Evolutionary conservation across 2,113 vertebrate genomes (phyloP).

Genomic region (Mastomys coucha): DNA sequence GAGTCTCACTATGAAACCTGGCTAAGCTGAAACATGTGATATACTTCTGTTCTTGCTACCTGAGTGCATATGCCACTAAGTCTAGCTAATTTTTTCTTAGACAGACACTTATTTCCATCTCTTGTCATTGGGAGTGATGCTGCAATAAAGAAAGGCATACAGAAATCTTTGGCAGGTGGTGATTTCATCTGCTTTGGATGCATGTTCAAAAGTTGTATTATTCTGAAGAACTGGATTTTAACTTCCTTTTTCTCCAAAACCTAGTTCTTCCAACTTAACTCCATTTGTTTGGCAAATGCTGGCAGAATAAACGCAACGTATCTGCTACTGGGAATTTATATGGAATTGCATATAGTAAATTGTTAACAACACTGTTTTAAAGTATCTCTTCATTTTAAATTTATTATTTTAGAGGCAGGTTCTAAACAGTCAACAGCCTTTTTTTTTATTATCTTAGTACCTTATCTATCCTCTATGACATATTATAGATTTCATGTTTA

Average conservation of each 20-base stretch:
- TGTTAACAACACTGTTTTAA: background rate
- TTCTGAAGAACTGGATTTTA: background rate
- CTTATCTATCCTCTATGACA: background rate
- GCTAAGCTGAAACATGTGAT: background rate
- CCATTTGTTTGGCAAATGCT: background rate
- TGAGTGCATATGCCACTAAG: background rate
- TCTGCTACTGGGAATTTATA: background rate
- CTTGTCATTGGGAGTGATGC: background rate
- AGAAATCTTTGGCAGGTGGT: background rate
- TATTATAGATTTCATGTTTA: conserved; percentile 1
- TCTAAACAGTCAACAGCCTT: conserved; percentile 4
- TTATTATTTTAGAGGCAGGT: conserved; percentile 9
- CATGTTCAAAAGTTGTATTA: background rate
- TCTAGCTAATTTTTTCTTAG: background rate
- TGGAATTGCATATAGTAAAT: background rate
- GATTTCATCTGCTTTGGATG: background rate
- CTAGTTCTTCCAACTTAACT: background rate
- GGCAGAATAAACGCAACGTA: background rate
- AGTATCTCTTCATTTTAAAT: conserved; percentile 1
- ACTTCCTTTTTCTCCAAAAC: background rate
- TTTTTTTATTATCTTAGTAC: background rate
- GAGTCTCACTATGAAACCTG: background rate
- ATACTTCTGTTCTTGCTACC: background rate
- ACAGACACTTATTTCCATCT: background rate
- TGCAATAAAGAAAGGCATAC: background rate